Conservation (phyloP, 1,140 invertebrate species). For the Bilobella aurantiaca region DNA sequence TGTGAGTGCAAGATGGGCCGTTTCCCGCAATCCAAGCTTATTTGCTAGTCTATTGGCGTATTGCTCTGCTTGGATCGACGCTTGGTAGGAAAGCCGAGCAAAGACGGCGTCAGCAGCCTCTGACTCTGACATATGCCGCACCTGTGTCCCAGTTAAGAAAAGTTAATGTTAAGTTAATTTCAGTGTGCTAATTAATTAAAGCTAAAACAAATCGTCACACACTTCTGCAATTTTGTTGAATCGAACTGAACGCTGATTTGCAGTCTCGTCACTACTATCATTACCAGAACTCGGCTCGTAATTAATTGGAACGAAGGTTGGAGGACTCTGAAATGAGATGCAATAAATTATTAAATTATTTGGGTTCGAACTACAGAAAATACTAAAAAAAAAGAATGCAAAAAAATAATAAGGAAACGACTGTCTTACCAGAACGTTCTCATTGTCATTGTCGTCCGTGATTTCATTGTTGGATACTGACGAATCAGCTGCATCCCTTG, state of each 20-base stretch:
- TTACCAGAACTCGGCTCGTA: conserved; percentile 59
- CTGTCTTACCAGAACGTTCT: conserved; percentile 20
- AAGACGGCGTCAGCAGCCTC: conserved; percentile 73
- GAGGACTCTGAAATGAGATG: conserved; percentile 55
- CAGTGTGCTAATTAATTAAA: conserved; percentile 66
- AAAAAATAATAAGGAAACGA: neutral
- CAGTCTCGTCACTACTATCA: conserved; percentile 74
- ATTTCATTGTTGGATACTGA: conserved; percentile 12
- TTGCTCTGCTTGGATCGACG: conserved; percentile 61
- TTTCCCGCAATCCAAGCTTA: conserved; percentile 56
- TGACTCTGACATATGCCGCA: conserved; percentile 64
- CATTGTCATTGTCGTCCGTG: conserved; percentile 32
- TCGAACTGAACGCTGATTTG: conserved; percentile 54
- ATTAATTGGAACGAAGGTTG: conserved; percentile 72
- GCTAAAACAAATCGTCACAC: conserved; percentile 54
- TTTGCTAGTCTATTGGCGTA: conserved; percentile 54
- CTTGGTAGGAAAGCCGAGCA: conserved; percentile 71
- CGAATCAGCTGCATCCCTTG: conserved; percentile 13
- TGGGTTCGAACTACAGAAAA: too few relatives aligned
- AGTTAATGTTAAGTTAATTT: too few relatives aligned
- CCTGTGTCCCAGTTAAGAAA: too few relatives aligned
- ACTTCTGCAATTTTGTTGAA: conserved; percentile 76
- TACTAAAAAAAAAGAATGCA: neutral
- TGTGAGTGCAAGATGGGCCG: conserved; percentile 60
- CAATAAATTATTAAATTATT: too few relatives aligned